Conservation (phyloP, 2,797 vertebrate species). For the Clarias laeviceps region DNA sequence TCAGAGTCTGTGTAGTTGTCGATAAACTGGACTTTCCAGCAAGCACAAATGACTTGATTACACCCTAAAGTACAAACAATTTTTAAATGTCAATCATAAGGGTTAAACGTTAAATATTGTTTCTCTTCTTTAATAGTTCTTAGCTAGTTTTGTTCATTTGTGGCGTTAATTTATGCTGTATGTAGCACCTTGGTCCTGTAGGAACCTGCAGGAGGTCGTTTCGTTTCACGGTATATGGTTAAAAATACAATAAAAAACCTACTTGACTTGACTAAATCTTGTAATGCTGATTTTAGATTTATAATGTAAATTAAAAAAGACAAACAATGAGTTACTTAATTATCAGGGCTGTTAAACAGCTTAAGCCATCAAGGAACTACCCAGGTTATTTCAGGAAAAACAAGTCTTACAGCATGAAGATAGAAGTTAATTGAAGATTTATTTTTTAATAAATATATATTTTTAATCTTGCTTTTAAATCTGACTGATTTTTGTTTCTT, state of each 20-base stretch:
- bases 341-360: too few relatives aligned
- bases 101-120: background rate
- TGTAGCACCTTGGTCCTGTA: too few relatives aligned
- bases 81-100: background rate
- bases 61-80: background rate
- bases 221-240: too few relatives aligned
- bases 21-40: conserved; percentile 7
- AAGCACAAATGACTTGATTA: background rate
- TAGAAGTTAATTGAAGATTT: too few relatives aligned
- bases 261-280: too few relatives aligned
- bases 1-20: background rate
- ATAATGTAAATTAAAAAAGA: background rate
- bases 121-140: too few relatives aligned
- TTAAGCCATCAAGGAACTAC: background rate
- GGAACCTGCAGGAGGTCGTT: too few relatives aligned
- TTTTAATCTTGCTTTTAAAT: background rate
- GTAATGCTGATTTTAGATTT: too few relatives aligned
- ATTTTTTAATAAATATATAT: too few relatives aligned
- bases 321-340: background rate
- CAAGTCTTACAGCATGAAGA: background rate
- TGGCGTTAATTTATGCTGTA: too few relatives aligned
- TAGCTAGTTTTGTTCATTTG: too few relatives aligned
- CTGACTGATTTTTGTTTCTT: background rate
- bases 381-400: background rate
- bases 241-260: too few relatives aligned